Conservation (phyloP, 2,888 invertebrate species). For the Scaptomyza parva region DNA sequence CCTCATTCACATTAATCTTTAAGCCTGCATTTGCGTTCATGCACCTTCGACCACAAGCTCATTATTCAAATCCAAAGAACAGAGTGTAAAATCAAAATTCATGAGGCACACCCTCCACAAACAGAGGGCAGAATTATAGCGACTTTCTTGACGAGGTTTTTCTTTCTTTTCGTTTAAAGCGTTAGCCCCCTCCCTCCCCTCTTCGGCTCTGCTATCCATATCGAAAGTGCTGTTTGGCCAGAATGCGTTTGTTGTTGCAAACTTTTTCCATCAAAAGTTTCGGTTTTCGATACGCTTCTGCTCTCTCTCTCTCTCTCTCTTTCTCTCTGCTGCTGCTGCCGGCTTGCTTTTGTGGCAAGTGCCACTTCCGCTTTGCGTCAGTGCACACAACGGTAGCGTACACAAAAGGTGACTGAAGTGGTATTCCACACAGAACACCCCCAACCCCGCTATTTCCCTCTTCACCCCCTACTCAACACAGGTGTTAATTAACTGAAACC, state of each 20-base stretch:
- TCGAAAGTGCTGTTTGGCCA: slow-evolving; percentile 27
- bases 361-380: slow-evolving; percentile 78
- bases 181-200: neutral
- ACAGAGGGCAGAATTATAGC: slow-evolving; percentile 75
- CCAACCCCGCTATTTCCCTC: neutral
- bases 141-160: slow-evolving; percentile 55
- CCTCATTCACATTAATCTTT: slow-evolving; percentile 31
- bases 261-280: slow-evolving; percentile 83
- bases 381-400: slow-evolving; percentile 65
- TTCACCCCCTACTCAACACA: slow-evolving; percentile 18
- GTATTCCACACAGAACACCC: neutral
- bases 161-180: slow-evolving; percentile 53
- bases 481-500: slow-evolving; percentile 74
- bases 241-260: slow-evolving; percentile 78
- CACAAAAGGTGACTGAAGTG: slow-evolving; percentile 76
- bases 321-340: slow-evolving; percentile 10
- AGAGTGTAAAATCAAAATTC: slow-evolving; percentile 67
- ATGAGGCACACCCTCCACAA: slow-evolving; percentile 69
- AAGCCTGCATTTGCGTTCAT: slow-evolving; percentile 38
- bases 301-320: slow-evolving; percentile 15
- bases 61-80: slow-evolving; percentile 65
- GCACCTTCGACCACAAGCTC: slow-evolving; percentile 54
- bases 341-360: slow-evolving; percentile 56
- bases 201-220: neutral
- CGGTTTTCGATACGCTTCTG: slow-evolving; percentile 75